Base-by-base conservation (phyloP, 2,797 vertebrate genomes). In the Hirundo rustica region DNA sequence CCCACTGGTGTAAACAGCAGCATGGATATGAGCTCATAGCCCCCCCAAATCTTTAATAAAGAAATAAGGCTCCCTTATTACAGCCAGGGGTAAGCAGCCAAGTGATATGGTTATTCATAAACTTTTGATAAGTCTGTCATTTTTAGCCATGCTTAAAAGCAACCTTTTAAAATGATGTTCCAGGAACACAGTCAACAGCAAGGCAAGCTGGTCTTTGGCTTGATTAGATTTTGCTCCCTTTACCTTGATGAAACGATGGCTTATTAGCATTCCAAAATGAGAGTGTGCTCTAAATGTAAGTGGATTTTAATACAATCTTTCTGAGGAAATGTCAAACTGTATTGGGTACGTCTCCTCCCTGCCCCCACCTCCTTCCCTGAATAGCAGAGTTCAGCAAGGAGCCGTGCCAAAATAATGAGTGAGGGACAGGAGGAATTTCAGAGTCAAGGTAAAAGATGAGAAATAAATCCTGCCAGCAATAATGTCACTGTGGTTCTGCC, bases 231-330 rank as follows among this genome's bases (percentile, higher is more conserved):
- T 96, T 88, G 79, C 68, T 95, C 91, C 93, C 96, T 97, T 98
- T 96, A 97, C 94, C 96, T 96, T 97, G 96, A 96, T 97, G 95
- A 97, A 96, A 97, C 11, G 89, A 96, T 87, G 96, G 95, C 96
- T 97, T 94, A 97, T 98, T 97, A 98, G 95, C 96, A 97, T 97
- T 98, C 95, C 93, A 97, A 97, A 96, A 97, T 96, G 92, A 97
- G 96, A 96, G 89, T 82, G 87, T 2, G 70, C 95, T 97, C 87
- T 96, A 96, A 97, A 97, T 96, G 96, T 95, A 97, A 98, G 97
- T 97, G 95, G 95, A 96, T 97, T 97, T 98, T 97, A 97, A 97
- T 97, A 96, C 91, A 96, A 97, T 97, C 94, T 97, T 97, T 97
- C 90, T 78, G 97, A 97, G 90, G 94, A 97, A 96, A 95, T 97